Base-by-base conservation (phyloP, 2,888 invertebrate genomes). In the Meganola albula region DNA sequence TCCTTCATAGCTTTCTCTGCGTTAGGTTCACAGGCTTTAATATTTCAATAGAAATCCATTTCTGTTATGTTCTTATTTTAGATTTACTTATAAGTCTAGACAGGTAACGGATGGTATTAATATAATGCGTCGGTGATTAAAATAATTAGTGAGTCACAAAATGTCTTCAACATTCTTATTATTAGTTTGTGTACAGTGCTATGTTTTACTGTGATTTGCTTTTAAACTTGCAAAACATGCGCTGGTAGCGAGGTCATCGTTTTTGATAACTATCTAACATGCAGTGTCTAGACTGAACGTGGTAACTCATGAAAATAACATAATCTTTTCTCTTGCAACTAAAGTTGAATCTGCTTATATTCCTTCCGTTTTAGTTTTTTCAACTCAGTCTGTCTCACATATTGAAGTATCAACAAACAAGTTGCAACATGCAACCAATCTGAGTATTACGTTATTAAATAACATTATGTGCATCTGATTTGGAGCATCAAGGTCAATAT, bases 401-500 rank as follows among this genome's bases (percentile, higher is more conserved):
- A 66, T 56, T 61, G 51, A 51, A 52, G 53, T 51, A 50, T 62
- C 59, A 43, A 21, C 53, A 71, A 75, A 79, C 74, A 70, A 71
- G 77, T 77, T 78, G 75, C 77, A 76, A 63, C 58, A 47, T 53
- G 64, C 71, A 76, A 66, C 65, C 69, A 37, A 68, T 66, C 63
- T 62, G 61, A 53, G 55, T 48, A 64, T 74, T 72, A 71, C 69
- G 59, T 68, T n/a, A n/a, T n/a, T n/a, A n/a, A 62, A 68, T 66
- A 53, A 55, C 55, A 60, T 53, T 57, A 65, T 68, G 66, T 75
- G 73, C 68, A 72, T 71, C 66, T 51, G 63, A 71, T 73, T 73
- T 68, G 60, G 63, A 57, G 47, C 58, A 58, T 52, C 70, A 68
- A 75, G 72, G 72, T 64, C 69, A 61, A 44, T 52, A 55, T 56